Evolutionary conservation across 2,888 invertebrate genomes (phyloP).

Genomic region (Penaeus monodon): DNA sequence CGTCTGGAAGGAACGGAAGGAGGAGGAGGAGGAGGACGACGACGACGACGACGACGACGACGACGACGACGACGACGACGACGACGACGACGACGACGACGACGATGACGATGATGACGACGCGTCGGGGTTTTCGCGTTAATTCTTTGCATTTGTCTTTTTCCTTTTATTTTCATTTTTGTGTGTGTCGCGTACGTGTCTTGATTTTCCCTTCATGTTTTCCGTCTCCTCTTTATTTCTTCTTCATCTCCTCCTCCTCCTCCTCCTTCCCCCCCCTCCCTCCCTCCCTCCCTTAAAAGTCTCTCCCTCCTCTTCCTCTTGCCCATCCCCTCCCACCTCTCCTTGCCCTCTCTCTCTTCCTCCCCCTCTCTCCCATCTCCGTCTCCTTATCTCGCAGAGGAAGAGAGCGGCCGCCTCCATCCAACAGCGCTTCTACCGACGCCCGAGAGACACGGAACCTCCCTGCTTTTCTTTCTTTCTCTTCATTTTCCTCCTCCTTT

Average conservation of each 20-base stretch:
- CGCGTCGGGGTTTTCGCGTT: neutral
- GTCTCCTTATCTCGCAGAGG: neutral
- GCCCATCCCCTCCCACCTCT: neutral
- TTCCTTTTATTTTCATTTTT: neutral
- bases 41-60: neutral
- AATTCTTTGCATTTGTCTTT: neutral
- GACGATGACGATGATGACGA: neutral
- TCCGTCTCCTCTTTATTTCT: neutral
- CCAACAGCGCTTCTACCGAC: neutral
- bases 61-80: neutral
- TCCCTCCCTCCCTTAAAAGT: neutral
- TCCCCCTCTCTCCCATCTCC: neutral
- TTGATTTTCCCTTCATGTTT: neutral
- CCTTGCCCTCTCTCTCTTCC: neutral
- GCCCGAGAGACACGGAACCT: neutral
- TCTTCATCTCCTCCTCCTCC: neutral
- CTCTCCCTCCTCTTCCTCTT: neutral
- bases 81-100: neutral
- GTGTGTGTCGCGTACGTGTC: too few species aligned
- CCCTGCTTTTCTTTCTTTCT: neutral
- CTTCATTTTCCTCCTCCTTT: too few species aligned
- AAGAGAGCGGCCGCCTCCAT: neutral
- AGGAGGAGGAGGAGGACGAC: neutral
- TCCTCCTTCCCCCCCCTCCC: neutral
- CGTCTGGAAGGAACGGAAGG: neutral